Evolutionary conservation across 2,113 vertebrate species (phyloP).

Genomic region (Phoxinus phoxinus): DNA sequence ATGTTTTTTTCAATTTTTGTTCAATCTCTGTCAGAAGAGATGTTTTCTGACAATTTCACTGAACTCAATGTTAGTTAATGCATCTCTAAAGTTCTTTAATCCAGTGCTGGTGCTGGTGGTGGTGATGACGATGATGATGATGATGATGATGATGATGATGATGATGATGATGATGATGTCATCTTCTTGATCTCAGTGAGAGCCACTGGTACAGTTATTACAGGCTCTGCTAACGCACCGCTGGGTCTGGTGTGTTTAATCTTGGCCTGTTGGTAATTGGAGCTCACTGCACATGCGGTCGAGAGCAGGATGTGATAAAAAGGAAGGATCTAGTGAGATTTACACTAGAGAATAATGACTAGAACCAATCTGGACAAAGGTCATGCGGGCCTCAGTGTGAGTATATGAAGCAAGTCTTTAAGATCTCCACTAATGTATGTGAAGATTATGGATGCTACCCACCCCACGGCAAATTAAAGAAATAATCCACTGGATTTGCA

Average conservation of each 20-base stretch:
- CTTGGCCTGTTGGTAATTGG: background rate
- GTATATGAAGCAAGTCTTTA: background rate
- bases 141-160: background rate
- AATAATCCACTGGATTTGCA: conserved; percentile 26
- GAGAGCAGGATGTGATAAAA: background rate
- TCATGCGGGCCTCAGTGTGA: conserved; percentile 10
- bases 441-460: conserved; percentile 14
- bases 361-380: conserved; percentile 64
- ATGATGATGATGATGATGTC: background rate
- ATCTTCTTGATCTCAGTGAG: background rate
- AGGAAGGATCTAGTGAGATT: conserved; percentile 65
- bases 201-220: background rate
- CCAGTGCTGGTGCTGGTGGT: no score
- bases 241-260: background rate
- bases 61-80: no score
- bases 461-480: conserved; percentile 13
- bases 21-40: no score
- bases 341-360: conserved; percentile 63
- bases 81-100: no score
- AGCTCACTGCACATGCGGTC: background rate
- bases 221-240: background rate
- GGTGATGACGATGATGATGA: no score
- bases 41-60: no score
- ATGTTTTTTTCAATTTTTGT: no score
- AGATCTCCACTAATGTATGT: background rate